A percentile compares a stretch with the other conserved stretches of the same genome.
phyloP scores from a whole-genome alignment of 2,113 vertebrate genomes.

The Suncus etruscus region DNA sequence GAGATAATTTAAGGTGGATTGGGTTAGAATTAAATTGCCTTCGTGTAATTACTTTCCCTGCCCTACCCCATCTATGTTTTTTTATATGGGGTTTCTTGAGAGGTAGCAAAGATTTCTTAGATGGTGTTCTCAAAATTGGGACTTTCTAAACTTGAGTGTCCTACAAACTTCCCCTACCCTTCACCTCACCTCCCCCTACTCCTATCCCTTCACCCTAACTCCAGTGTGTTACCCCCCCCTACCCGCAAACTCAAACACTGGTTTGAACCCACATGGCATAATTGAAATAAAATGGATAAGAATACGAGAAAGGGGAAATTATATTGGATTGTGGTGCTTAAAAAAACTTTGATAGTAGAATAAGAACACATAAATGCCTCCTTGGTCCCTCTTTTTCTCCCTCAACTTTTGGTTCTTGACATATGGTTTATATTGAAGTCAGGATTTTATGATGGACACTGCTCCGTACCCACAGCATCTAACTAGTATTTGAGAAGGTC shows the following conservation, averaged over 20 bases:
- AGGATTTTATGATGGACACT: slow-evolving; percentile 51
- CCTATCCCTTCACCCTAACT: slow-evolving; percentile 77
- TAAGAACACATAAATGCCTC: slow-evolving; percentile 56
- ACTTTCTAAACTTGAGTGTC: slow-evolving; percentile 79
- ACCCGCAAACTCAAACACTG: slow-evolving; percentile 66
- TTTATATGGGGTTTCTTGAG: slow-evolving; percentile 59
- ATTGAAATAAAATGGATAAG: slow-evolving; percentile 68
- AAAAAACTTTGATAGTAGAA: slow-evolving; percentile 60
- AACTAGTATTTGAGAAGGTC: slow-evolving; percentile 62
- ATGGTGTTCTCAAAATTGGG: slow-evolving; percentile 71
- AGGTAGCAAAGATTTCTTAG: slow-evolving; percentile 65
- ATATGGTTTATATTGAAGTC: slow-evolving; percentile 61
- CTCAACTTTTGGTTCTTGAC: slow-evolving; percentile 56
- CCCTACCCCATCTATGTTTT: slow-evolving; percentile 41
- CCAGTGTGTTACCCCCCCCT: slow-evolving; percentile 66
- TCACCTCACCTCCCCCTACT: slow-evolving; percentile 77
- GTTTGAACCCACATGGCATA: slow-evolving; percentile 69
- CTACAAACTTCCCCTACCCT: slow-evolving; percentile 82
- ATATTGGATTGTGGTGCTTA: slow-evolving; percentile 57
- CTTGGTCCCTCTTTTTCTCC: slow-evolving; percentile 37
- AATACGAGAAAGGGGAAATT: not conserved
- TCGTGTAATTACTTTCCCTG: slow-evolving; percentile 14
- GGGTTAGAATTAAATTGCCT: slow-evolving; percentile 66
- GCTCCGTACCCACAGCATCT: slow-evolving; percentile 44
- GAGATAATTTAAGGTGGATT: slow-evolving; percentile 63